Percentiles rank a stretch among this genome's conserved stretches.
phyloP scores from a whole-genome alignment of 2,797 vertebrate genomes.

The Phaenicophaeus curvirostris region DNA sequence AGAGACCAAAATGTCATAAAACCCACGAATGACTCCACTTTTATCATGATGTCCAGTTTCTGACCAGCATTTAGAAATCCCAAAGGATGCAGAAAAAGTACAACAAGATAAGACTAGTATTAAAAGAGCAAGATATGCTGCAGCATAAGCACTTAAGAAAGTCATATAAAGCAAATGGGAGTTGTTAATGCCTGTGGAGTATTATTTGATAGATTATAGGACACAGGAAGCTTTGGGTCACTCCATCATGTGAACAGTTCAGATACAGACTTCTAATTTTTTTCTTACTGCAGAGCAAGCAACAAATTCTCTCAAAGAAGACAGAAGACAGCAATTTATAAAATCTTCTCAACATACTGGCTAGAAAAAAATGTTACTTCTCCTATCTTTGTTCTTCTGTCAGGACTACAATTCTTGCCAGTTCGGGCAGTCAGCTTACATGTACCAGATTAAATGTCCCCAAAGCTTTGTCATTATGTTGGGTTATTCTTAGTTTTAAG shows the following conservation, averaged over 20 bases:
- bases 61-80: constrained; percentile 34
- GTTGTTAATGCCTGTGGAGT: background rate
- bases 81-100: constrained; percentile 18
- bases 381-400: background rate
- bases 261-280: background rate
- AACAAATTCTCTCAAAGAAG: background rate
- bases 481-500: background rate
- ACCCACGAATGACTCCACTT: background rate
- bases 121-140: constrained; percentile 1
- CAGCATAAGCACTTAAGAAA: background rate
- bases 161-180: background rate
- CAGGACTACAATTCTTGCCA: background rate
- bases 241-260: background rate
- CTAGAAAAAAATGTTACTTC: background rate
- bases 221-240: background rate
- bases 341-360: background rate
- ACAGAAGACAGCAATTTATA: background rate
- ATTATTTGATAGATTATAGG: background rate
- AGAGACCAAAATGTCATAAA: background rate
- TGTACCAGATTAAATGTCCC: background rate
- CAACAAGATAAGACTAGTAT: background rate
- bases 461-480: background rate
- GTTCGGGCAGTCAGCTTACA: background rate
- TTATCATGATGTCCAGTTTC: background rate
- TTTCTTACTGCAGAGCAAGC: background rate